phyloP scores from a whole-genome alignment of 2,113 vertebrate genomes.

The Perca schrenkii region DNA sequence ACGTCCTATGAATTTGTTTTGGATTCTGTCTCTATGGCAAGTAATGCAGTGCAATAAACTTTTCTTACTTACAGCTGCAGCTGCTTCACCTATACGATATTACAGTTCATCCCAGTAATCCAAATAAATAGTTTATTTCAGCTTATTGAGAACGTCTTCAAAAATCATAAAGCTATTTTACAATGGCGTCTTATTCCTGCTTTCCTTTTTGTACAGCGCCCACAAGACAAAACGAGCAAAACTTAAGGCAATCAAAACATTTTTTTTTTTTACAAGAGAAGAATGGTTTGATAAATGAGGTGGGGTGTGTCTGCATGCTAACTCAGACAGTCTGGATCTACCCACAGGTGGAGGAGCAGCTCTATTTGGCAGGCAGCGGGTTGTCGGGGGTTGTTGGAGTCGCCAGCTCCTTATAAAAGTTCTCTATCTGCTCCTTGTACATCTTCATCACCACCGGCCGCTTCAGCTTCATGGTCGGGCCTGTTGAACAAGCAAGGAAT shows the following conservation, averaged over 20 bases:
- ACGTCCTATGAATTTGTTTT: conserved; percentile 26
- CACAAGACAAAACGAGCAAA: conserved; percentile 36
- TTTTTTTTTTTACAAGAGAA: background rate
- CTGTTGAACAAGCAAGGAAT: conserved; percentile 71
- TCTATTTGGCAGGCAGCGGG: conserved; percentile 74
- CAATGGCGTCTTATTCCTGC: conserved; percentile 55
- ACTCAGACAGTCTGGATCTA: background rate
- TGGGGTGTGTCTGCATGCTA: background rate
- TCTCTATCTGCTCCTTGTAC: conserved; percentile 87
- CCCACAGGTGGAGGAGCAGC: background rate
- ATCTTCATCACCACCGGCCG: conserved; percentile 86
- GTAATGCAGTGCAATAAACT: conserved; percentile 52
- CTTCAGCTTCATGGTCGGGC: conserved; percentile 93
- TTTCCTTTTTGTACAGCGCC: conserved; percentile 41
- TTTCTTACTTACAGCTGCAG: conserved; percentile 26
- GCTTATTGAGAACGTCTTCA: conserved; percentile 43
- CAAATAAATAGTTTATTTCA: conserved; percentile 71
- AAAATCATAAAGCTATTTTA: conserved; percentile 53
- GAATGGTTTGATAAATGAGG: conserved; percentile 8
- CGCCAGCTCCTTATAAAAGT: conserved; percentile 84
- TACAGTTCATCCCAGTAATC: conserved; percentile 39
- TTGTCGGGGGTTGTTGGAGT: conserved; percentile 67
- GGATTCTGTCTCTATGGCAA: conserved; percentile 42
- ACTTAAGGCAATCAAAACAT: conserved; percentile 42
- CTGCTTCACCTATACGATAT: conserved; percentile 51